Conservation (phyloP, 2,797 vertebrate genomes). For the Lepilemur septentrionalis region DNA sequence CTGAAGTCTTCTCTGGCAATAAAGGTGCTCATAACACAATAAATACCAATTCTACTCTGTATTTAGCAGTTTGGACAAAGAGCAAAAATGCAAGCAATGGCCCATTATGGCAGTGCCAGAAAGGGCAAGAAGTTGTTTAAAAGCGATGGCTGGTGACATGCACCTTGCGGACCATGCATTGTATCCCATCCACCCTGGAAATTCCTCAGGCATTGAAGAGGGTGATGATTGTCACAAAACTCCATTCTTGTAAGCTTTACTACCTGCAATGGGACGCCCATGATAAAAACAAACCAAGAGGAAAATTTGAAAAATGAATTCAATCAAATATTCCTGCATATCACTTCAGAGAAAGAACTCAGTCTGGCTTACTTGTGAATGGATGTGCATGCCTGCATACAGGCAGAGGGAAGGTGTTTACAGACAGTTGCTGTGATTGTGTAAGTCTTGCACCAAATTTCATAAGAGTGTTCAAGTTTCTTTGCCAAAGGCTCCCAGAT, state of each 20-base stretch:
- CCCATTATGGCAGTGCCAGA: neutral
- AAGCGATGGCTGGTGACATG: neutral
- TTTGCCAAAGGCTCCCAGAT: constrained; percentile 59
- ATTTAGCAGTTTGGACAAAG: neutral
- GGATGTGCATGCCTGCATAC: neutral
- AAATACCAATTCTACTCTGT: neutral
- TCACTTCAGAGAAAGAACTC: neutral
- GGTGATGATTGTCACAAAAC: neutral
- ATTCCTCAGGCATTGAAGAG: neutral
- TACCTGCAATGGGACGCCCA: neutral
- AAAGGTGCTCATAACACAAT: neutral
- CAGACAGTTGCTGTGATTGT: constrained; percentile 28
- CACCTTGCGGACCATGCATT: neutral
- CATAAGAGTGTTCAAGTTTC: constrained; percentile 63
- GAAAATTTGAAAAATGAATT: neutral
- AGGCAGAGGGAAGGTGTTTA: neutral
- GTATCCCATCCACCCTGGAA: neutral
- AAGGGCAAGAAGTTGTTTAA: neutral
- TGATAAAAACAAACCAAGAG: neutral
- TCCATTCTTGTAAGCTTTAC: neutral
- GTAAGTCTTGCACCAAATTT: constrained; percentile 62
- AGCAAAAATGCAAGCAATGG: neutral
- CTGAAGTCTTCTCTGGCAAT: neutral
- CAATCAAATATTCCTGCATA: neutral
- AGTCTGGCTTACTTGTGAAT: neutral